Evolutionary conservation across 2,888 invertebrate species (phyloP), one percentile per base, ranked within the genome.

Genomic region (Eulithis testata): DNA sequence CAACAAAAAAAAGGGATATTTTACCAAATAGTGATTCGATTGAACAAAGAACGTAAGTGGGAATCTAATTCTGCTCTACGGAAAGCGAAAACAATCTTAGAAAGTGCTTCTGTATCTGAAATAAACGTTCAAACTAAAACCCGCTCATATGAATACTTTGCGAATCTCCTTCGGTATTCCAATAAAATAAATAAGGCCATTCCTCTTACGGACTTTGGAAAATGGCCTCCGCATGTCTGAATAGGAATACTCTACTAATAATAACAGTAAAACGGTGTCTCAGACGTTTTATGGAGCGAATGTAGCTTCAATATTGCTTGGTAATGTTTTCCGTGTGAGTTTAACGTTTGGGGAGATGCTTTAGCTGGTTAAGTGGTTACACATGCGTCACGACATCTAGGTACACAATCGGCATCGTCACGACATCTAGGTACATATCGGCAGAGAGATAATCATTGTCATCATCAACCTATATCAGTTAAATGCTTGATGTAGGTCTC

Each of bases 111-210:
- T 51, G 59, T 40, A 63, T 57, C 57, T 37, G 11, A 11, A 54
- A 61, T 57, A 57, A 53, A 60, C 53, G 57, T 60, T 60, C 56
- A 44, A 67, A 63, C 66, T 62, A 58, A 67, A 72, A 69, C 65
- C 69, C 50, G 59, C 64, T 64, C 68, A 65, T 66, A 65, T 65
- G 69, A 66, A 64, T 65, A 66, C 69, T 60, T 57, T 40, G 51
- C 61, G 63, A 65, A 69, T 70, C 68, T 60, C 67, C 73, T 68
- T 71, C 66, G 75, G 73, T 73, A 76, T 74, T 73, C 76, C 78
- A 80, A 80, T 80, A 79, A 80, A 79, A 80, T 80, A 78, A 79
- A 79, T 79, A 79, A 79, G 71, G 64, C 73, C 63, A 69, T 69
- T 72, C 72, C 65, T 71, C 71, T 63, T 58, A 63, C 65, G 68